Evolutionary conservation across 64 coral and sea anemone species (phyloP).

Genomic region (Dendronephthya gigantea): DNA sequence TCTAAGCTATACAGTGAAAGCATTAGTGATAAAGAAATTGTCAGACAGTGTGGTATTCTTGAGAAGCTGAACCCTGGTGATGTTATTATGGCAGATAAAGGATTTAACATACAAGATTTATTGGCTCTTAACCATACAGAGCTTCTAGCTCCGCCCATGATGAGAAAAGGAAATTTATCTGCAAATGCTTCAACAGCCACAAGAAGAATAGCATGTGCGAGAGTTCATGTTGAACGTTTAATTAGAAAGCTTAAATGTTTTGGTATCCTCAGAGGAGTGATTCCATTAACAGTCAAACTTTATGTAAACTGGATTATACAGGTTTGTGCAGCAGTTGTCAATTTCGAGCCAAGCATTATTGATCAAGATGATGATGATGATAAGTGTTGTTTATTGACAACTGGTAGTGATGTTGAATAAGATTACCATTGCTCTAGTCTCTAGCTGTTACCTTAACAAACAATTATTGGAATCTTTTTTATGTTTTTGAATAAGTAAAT

Average conservation of each 20-base stretch:
- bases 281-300: background rate
- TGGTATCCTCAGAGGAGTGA: background rate
- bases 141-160: background rate
- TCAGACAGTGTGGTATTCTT: background rate
- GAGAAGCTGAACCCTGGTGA: background rate
- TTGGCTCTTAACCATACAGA: background rate
- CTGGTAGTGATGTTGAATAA: background rate
- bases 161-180: background rate
- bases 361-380: background rate
- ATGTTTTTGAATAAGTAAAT: background rate
- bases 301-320: background rate
- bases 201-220: background rate
- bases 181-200: background rate
- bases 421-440: too few relatives aligned
- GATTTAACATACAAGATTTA: background rate
- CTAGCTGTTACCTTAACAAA: too few relatives aligned
- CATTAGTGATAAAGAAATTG: background rate
- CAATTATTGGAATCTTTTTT: background rate
- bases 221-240: background rate
- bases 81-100: background rate
- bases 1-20: background rate
- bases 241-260: background rate
- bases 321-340: background rate
- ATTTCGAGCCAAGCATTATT: background rate
- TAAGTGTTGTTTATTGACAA: background rate